phyloP scores from a whole-genome alignment of 2,888 invertebrate species.

The Phyto melanocephala region DNA sequence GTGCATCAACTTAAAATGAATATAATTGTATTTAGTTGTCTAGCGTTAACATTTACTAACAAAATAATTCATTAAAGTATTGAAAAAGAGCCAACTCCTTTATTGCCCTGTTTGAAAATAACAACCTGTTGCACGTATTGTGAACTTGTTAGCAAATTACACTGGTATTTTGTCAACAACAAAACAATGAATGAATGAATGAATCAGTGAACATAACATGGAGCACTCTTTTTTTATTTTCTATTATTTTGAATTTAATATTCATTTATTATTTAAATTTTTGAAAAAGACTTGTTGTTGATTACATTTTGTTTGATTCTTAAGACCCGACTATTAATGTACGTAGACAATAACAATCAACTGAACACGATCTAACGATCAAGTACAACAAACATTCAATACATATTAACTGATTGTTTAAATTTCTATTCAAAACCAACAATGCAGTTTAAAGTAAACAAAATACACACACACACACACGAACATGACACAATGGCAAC shows the following conservation, averaged over 20 bases:
- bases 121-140: conserved; percentile 14
- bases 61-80: too few species aligned
- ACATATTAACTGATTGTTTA: conserved; percentile 42
- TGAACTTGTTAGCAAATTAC: conserved; percentile 4
- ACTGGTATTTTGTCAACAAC: conserved; percentile 43
- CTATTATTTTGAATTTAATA: neutral
- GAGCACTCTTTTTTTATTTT: conserved; percentile 18
- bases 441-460: conserved; percentile 3
- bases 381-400: conserved; percentile 18
- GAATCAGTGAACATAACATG: neutral
- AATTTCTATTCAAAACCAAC: conserved; percentile 15
- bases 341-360: too few species aligned
- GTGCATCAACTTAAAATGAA: too few species aligned
- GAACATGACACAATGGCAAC: conserved; percentile 11
- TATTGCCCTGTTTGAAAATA: neutral
- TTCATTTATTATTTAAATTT: conserved; percentile 51
- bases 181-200: conserved; percentile 41
- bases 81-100: too few species aligned
- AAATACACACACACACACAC: neutral
- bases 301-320: conserved; percentile 48
- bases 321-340: neutral
- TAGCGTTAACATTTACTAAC: too few species aligned
- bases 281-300: conserved; percentile 33
- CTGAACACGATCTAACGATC: conserved; percentile 6
- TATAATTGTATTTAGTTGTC: too few species aligned